Base-by-base conservation (phyloP, 2,797 vertebrate species). In the Eulemur mongoz region DNA sequence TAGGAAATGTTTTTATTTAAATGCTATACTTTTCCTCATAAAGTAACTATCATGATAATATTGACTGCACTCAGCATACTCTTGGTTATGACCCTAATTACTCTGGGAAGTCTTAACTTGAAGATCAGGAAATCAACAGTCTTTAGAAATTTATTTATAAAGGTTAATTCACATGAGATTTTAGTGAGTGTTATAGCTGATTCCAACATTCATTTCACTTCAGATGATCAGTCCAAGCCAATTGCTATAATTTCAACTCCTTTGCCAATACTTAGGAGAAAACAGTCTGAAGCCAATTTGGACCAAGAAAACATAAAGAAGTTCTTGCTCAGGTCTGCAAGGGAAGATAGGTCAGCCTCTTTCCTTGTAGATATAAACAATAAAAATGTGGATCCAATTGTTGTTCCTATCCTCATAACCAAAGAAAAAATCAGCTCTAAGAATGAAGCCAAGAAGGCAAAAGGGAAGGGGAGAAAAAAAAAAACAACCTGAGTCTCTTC, bases 61-160 rank as follows among this genome's bases (percentile, higher is more conserved):
- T 70, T 95, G 78, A 89, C 89, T 97, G 96, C 52, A 91, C 54
- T 63, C 54, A 93, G 45, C 50, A 93, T 82, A 59, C 83, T 96
- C 67, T 91, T 93, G 91, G 75, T 91, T 96, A 97, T 92, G 27
- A 97, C 91, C 50, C 79, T 94, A 95, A 96, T 94, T 83, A 83
- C 48, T 93, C 75, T 61, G 30, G 50, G 70, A 95, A 95, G 61
- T 96, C 65, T 75, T 93, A 95, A 91, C 38, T 32, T 83, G 79
- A 78, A 72, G 72, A 67, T 96, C 75, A 91, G 75, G 85, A 97
- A 93, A 97, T 89, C 80, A 97, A 97, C 61, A 50, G 43, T 87
- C 88, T 95, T 91, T 48, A 97, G 54, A 91, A 69, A 75, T 69
- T 76, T 88, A 83, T 86, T 94, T 95, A 61, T 63, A 93, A 96